Base-by-base conservation (phyloP, 2,113 vertebrate species). In the Terrapene triunguis region DNA sequence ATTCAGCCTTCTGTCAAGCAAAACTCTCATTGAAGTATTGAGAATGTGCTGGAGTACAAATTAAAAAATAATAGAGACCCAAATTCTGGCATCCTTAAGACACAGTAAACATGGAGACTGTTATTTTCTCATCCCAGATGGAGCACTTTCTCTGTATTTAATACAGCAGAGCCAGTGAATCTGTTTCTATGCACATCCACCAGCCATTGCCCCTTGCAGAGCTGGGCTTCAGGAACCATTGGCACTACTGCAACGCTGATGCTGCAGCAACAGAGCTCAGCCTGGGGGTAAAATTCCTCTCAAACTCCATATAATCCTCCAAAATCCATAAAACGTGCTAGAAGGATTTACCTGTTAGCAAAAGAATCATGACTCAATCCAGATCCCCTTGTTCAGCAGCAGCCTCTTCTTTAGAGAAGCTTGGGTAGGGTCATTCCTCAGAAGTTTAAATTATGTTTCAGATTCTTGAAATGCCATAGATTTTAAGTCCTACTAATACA, bases 261-360 rank as follows among this genome's bases (percentile, higher is more conserved):
- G 84, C n/a, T 76, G 80, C 53, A 76, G 24, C 76, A 51, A 35
- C 17, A 89, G 87, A 47, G 42, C 42, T 76, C 74, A 59, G 76
- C 1, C 32, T 72, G 86, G 2, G 0, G 32, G 38, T 44, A 95
- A 93, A 90, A 89, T 0, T 85, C 48, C 90, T 87, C 86, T 85
- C 91, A 94, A 94, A 35, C 6, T n/a, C 92, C 69, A 84, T 87
- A 11, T 84, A 57, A 50, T 5, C 87, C 95, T 87, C 83, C 91
- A 44, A 62, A 59, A 4, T 1, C 16, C 24, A 74, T 48, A 81
- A 4, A 1, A 25, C 21, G 0, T 59, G 86, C 88, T 17, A 32
- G 82, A 92, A 83, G 80, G 80, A 93, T 88, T 6, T 76, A 5
- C 5, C 72, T 11, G 4, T 44, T 42, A 44, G n/a, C 21, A 44